Percentiles rank a stretch among this genome's conserved stretches.
Conservation (phyloP, 2,113 vertebrate species). For the Tringa solitaria region DNA sequence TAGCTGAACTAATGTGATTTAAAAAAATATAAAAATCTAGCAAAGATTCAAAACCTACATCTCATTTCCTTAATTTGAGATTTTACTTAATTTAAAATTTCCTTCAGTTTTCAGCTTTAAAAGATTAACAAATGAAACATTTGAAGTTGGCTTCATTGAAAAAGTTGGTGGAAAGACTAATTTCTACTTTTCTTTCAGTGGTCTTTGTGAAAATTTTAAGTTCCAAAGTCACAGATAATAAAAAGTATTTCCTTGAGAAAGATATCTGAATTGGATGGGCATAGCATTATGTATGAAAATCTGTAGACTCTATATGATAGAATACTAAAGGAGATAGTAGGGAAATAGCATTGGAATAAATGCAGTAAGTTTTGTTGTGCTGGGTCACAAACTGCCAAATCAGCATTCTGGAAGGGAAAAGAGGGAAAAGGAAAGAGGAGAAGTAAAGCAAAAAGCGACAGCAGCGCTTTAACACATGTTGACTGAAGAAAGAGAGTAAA, state of each 20-base stretch:
- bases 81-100: not conserved
- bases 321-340: not conserved
- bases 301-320: not conserved
- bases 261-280: not conserved
- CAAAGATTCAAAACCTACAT: not conserved
- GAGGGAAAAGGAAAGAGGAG: not conserved
- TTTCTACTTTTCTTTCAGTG: not conserved
- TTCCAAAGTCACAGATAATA: not conserved
- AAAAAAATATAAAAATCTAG: not conserved
- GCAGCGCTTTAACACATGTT: fast-evolving
- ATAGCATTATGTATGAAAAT: not conserved
- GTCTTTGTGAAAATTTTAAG: not conserved
- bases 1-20: not conserved
- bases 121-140: not conserved
- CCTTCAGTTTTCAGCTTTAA: not conserved
- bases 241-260: not conserved
- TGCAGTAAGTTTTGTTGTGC: not conserved
- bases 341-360: not conserved
- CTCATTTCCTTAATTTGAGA: not conserved
- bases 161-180: not conserved
- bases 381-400: not conserved
- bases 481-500: not conserved
- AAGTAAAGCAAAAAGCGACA: not conserved
- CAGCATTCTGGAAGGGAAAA: not conserved
- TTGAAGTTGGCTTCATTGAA: not conserved